A percentile compares a stretch with the other conserved stretches of the same genome.
Conservation (phyloP, 2,113 vertebrate species). For the Pollimyrus isidori region DNA sequence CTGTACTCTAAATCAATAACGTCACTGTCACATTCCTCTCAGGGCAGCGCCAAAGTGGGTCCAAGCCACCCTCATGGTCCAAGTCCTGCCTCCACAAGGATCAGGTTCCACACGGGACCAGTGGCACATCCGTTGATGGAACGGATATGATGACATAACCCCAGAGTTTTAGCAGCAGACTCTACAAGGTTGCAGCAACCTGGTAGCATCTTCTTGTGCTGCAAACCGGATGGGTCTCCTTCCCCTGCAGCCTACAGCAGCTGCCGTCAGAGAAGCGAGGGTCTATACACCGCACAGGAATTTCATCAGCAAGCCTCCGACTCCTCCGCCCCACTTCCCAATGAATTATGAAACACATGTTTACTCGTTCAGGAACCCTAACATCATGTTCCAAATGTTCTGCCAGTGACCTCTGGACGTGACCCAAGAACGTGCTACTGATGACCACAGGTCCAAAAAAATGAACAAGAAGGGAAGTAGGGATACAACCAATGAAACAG, state of each 20-base stretch:
- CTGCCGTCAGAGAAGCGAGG: not conserved
- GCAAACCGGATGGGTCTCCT: not conserved
- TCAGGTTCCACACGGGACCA: not conserved
- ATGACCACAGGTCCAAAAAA: not conserved
- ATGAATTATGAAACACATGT: conserved; percentile 3
- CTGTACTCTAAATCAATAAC: not conserved
- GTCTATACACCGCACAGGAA: not conserved
- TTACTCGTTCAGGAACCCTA: not conserved
- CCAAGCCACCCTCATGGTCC: not conserved
- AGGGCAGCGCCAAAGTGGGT: not conserved
- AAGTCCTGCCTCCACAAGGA: not conserved
- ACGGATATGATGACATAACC: not conserved
- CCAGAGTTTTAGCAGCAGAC: not conserved
- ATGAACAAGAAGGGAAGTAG: not conserved
- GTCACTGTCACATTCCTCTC: not conserved
- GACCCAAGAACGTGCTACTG: not conserved
- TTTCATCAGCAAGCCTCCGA: not conserved
- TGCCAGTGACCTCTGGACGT: not conserved
- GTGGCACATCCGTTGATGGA: not conserved
- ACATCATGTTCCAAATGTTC: not conserved
- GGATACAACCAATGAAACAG: not conserved
- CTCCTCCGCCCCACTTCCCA: not conserved
- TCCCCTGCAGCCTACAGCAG: not conserved
- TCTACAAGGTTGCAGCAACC: not conserved
- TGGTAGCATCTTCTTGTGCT: not conserved